Evolutionary conservation across 2,113 vertebrate species (phyloP), one percentile per base, ranked within the genome.

Genomic region (Potamarius usumacintae): DNA sequence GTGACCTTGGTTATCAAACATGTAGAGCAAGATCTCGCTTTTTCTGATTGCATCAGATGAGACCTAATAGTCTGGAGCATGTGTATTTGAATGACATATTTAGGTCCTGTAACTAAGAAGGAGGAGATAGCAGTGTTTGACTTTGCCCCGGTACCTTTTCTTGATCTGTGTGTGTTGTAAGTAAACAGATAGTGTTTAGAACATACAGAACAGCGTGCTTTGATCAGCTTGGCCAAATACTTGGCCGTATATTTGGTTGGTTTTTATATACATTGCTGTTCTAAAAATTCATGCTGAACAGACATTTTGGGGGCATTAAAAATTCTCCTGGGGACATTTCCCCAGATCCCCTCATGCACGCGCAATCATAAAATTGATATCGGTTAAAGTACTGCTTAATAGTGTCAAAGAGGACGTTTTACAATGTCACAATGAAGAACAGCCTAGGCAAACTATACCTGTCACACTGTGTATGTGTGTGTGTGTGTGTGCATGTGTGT

Each of bases 11-110:
- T 5, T 53, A 7, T 53, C 27, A 53, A 53, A 78, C 50, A 53
- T 78, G 76, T 27, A 52, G n/a, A 77, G 74, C 22, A 14, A 53
- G 27, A 78, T 2, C 76, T 18, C 2, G 0, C 14, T 1, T 52
- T 27, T 17, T 55, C 76, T 79, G 52, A 55, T 79, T 79, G 76
- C 76, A 57, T 79, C 76, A 79, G 52, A 79, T 79, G 52, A 79
- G 76, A 27, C 52, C 48, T 53, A 79, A 20, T 79, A 10, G 52
- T 79, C 52, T 55, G 76, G 17, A 79, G 76, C 27, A 27, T 15
- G 74, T 25, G 76, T 7, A 17, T 79, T 79, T 79, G 76, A 79
- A 27, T 79, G 76, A 79, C 76, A 79, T 55, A 79, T 79, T 79
- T 55, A 79, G 76, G 76, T 79, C 76, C 52, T 55, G 76, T 78